Evolutionary conservation across 1,140 invertebrate genomes (phyloP).

Genomic region (Cydia fagiglandana): DNA sequence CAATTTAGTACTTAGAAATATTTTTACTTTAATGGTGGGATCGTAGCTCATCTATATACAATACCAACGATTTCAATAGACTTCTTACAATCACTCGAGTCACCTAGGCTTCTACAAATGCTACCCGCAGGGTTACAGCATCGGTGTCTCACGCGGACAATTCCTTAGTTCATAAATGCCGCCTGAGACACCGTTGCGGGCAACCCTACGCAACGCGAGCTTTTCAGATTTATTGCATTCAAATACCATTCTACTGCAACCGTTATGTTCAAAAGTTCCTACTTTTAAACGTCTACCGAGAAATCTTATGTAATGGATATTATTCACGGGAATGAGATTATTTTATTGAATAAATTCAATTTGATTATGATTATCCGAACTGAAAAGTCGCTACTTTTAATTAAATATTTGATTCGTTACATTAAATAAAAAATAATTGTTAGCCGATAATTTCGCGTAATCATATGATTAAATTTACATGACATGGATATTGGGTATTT

Average conservation of each 20-base stretch:
- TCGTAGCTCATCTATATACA: constrained; percentile 77
- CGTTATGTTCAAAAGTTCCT: constrained; percentile 67
- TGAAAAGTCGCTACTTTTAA: constrained; percentile 18
- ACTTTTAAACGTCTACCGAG: constrained; percentile 61
- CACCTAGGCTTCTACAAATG: constrained; percentile 60
- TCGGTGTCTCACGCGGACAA: not conserved
- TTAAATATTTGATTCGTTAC: constrained; percentile 30
- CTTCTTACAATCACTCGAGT: constrained; percentile 75
- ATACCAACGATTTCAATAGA: constrained; percentile 75
- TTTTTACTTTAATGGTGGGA: constrained; percentile 78
- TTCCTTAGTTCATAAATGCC: not conserved
- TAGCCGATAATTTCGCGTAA: constrained; percentile 47
- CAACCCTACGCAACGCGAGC: constrained; percentile 54
- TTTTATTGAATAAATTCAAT: constrained; percentile 40
- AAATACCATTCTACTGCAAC: constrained; percentile 63
- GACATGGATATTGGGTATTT: constrained; percentile 49
- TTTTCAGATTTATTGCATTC: constrained; percentile 73
- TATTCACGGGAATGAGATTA: constrained; percentile 49
- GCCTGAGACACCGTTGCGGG: constrained; percentile 37
- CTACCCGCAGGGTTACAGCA: constrained; percentile 50
- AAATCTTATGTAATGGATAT: constrained; percentile 45
- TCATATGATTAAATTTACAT: constrained; percentile 41
- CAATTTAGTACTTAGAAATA: constrained; percentile 75
- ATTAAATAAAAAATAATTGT: constrained; percentile 39
- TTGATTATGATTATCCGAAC: constrained; percentile 18